Evolutionary conservation across 2,797 vertebrate species (phyloP).

Genomic region (Hafferia zeledoni): DNA sequence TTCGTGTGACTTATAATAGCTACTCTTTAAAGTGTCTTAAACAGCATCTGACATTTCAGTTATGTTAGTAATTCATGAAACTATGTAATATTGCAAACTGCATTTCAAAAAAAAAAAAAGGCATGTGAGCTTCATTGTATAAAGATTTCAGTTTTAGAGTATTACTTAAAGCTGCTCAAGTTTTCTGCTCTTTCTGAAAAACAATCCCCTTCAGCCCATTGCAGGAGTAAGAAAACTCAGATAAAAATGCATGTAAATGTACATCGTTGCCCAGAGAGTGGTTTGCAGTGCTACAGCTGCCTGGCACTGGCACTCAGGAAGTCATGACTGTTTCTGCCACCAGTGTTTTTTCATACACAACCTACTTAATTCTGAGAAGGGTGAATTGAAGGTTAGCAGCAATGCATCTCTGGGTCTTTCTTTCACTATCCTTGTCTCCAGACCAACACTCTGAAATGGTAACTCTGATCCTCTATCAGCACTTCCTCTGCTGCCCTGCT

Average conservation of each 20-base stretch:
- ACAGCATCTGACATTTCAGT: background rate
- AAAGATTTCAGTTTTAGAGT: background rate
- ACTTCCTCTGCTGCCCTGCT: slow-evolving; percentile 10
- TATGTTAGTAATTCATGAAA: background rate
- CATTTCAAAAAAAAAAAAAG: background rate
- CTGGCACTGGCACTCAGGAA: background rate
- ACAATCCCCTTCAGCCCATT: background rate
- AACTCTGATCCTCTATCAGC: background rate
- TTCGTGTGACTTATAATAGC: background rate
- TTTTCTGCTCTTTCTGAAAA: background rate
- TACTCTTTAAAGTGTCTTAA: background rate
- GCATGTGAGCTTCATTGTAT: background rate
- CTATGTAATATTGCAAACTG: background rate
- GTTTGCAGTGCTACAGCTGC: background rate
- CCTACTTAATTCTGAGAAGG: background rate
- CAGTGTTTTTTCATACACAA: background rate
- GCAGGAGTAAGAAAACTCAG: background rate
- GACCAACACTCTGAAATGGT: background rate
- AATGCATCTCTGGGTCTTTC: background rate
- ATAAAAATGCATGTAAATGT: background rate
- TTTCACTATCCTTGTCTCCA: background rate
- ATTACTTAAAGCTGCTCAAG: background rate
- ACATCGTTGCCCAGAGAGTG: background rate
- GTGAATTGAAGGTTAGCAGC: background rate
- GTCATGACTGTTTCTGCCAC: background rate